Base-by-base conservation (phyloP, 64 coral and sea anemone genomes). In the Cladopsammia gracilis region DNA sequence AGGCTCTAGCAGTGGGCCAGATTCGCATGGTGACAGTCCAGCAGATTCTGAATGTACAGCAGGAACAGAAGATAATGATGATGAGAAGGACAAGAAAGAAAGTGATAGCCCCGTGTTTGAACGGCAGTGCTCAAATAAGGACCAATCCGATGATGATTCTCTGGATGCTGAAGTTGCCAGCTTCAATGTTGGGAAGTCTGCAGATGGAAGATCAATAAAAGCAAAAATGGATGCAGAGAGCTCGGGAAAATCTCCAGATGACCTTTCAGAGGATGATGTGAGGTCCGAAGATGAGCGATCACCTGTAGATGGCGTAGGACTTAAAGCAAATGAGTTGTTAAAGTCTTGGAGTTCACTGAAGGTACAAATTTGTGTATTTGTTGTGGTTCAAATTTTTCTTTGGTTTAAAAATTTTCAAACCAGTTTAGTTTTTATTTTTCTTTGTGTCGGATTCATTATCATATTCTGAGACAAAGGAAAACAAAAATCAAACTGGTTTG, bases 271-370 rank as follows among this genome's bases (percentile, higher is more conserved):
- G 25, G 95, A 97, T 94, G 95, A 97, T 14, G 57, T 58, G 14
- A 96, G 91, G 47, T 99, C 91, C 62, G 94, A 96, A 48, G 98
- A 99, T 52, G 89, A 89, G 51, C 86, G 85, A 66, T 89, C 88
- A 22, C 89, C 85, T 25, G 83, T 93, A 92, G 82, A 83, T 23
- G 86, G 57, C 12, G 85, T 99, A 73, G 92, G 85, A 7, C 20
- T 79, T 0, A 82, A 83, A 16, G 94, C 98, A 34, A 93, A 71
- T 82, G 98, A 96, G 19, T 76, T 99, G 25, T 90, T 99, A 15
- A 96, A 99, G 25, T 80, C 89, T 10, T 99, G 98, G 98, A 96
- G 94, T 83, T 76, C 25, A 42, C 87, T 99, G 11, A 99, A 96
- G 94, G 98, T 99, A 82, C 45, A 4, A 15, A 24, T n/a, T 4